Evolutionary conservation across 2,888 invertebrate species (phyloP).

Genomic region (Andrena hattorfiana): DNA sequence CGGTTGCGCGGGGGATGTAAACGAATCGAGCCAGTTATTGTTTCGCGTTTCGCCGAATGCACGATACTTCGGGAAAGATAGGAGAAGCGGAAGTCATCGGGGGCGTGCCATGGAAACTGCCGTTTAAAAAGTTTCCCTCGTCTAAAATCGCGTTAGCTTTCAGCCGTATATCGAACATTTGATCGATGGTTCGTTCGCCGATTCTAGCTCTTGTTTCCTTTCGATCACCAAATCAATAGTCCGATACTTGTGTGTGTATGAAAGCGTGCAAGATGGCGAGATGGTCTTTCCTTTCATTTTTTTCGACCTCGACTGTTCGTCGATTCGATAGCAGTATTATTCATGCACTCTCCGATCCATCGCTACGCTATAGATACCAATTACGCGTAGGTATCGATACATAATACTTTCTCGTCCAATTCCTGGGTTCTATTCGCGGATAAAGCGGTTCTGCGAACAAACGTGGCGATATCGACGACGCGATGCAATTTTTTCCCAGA

Average conservation of each 20-base stretch:
- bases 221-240: background rate
- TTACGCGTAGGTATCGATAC: background rate
- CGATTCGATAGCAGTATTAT: too few relatives aligned
- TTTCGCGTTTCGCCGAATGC: slow-evolving; percentile 20
- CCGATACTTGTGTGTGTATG: background rate
- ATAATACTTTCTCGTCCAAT: too few relatives aligned
- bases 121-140: slow-evolving; percentile 24
- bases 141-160: slow-evolving; percentile 14
- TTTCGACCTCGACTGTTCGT: too few relatives aligned
- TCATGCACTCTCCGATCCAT: too few relatives aligned
- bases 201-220: background rate
- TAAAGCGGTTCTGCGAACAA: background rate
- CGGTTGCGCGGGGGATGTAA: slow-evolving; percentile 11
- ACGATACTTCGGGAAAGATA: background rate
- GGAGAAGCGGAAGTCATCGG: slow-evolving; percentile 30
- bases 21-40: slow-evolving; percentile 31
- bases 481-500: background rate
- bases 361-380: too few relatives aligned
- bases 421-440: background rate
- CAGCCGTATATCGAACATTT: background rate
- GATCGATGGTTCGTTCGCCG: slow-evolving; percentile 5
- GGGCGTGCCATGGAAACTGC: background rate
- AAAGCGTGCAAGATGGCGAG: background rate
- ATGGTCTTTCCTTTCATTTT: too few relatives aligned
- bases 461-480: background rate